These are phyloP conservation scores for Toxotes lorentzi DNA, from an alignment of 2,797 vertebrate genomes.

Conservation along the genomic window DNA sequence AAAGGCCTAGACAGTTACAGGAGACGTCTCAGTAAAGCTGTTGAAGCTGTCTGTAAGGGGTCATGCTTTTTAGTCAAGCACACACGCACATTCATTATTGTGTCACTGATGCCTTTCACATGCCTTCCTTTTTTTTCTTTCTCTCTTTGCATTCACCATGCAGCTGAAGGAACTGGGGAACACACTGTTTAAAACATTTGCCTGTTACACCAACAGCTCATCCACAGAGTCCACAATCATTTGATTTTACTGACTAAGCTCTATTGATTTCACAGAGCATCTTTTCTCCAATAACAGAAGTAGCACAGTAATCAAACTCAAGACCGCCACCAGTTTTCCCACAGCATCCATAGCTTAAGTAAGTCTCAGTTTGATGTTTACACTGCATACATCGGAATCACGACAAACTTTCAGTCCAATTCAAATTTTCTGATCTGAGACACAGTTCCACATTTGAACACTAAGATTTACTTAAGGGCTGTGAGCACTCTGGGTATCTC, in stretches of 20 bases:
- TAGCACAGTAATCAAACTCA: slow-evolving; percentile 33
- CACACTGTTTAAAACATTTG: slow-evolving; percentile 27
- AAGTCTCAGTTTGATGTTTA: slow-evolving; percentile 20
- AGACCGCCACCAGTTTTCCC: slow-evolving; percentile 15
- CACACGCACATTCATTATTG: slow-evolving; percentile 46
- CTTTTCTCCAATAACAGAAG: slow-evolving; percentile 3
- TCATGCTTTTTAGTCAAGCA: slow-evolving; percentile 65
- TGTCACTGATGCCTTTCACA: slow-evolving; percentile 42
- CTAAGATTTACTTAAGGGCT: slow-evolving; percentile 40
- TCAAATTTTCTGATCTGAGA: slow-evolving; percentile 34
- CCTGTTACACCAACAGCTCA: slow-evolving; percentile 36
- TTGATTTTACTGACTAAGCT: not conserved
- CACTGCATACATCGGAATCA: not conserved
- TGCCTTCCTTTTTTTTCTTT: slow-evolving; percentile 52
- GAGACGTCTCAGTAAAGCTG: slow-evolving; percentile 26
- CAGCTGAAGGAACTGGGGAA: slow-evolving; percentile 35
- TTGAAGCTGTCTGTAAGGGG: slow-evolving; percentile 22
- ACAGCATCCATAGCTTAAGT: slow-evolving; percentile 33
- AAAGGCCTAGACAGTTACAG: slow-evolving; percentile 33
- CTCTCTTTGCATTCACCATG: slow-evolving; percentile 60
- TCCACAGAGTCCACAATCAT: slow-evolving; percentile 30
- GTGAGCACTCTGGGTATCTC: slow-evolving; percentile 38
- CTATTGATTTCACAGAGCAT: not conserved
- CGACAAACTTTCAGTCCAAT: slow-evolving; percentile 6
- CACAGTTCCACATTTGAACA: slow-evolving; percentile 18